Evolutionary conservation across 2,888 invertebrate genomes (phyloP).

Genomic region (Oxycera nigricornis): DNA sequence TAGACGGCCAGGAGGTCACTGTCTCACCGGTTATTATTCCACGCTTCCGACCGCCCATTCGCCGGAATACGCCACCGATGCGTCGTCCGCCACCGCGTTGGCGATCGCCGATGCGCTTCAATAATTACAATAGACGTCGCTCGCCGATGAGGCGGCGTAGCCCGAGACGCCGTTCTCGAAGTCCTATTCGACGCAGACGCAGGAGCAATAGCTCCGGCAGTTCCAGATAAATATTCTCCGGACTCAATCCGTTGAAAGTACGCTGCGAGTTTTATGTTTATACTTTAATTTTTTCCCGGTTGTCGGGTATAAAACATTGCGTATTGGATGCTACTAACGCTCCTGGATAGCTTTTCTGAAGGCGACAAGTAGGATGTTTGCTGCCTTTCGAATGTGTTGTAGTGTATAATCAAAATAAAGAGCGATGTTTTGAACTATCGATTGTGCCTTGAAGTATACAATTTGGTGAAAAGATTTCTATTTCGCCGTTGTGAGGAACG

Average conservation of each 20-base stretch:
- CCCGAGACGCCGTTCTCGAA: constrained; percentile 60
- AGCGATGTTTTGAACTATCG: too few relatives aligned
- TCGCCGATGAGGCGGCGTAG: constrained; percentile 57
- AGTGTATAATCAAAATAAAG: too few relatives aligned
- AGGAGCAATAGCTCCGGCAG: constrained; percentile 62
- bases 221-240: constrained; percentile 50
- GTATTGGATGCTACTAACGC: too few relatives aligned
- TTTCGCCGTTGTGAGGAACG: too few relatives aligned
- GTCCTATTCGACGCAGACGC: constrained; percentile 60
- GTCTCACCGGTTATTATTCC: constrained; percentile 87
- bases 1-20: constrained; percentile 95
- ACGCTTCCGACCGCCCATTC: constrained; percentile 62
- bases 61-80: constrained; percentile 58
- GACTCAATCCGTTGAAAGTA: not conserved
- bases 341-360: too few relatives aligned
- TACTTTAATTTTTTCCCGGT: too few relatives aligned
- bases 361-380: too few relatives aligned
- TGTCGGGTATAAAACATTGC: too few relatives aligned
- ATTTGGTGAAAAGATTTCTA: too few relatives aligned
- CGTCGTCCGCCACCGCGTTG: constrained; percentile 59
- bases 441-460: too few relatives aligned
- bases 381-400: too few relatives aligned
- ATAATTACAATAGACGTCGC: constrained; percentile 51
- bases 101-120: constrained; percentile 57
- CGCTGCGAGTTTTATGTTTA: not conserved